Evolutionary conservation across 2,888 invertebrate genomes (phyloP), one percentile per base, ranked within the genome.

Genomic region (Anaspis maculata): DNA sequence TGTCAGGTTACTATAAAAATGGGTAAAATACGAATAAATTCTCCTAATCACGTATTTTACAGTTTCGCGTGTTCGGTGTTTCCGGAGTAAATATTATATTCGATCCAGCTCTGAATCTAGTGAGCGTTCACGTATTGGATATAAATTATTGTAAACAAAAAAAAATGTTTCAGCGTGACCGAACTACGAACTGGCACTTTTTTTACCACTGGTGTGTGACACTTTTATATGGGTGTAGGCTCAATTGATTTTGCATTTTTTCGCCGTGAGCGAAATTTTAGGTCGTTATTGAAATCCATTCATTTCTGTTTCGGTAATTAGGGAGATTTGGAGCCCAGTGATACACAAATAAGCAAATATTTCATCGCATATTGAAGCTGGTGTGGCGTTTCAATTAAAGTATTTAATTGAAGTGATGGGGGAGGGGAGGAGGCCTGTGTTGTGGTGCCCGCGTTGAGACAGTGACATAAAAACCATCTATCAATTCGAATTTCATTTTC

Each of bases 61-160:
- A 37, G 12, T 37, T 37, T 36, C 15, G 23, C 30, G 30, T 31
- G 27, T 36, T 28, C 15, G 30, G 27, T 27, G 23, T 31, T 30
- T 22, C 24, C 30, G 7, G 16, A 30, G 30, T 36, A 26, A 36
- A 26, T 30, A 35, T 36, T 27, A 27, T 27, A 36, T 35, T 29
- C 13, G 30, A 21, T 34, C 19, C 15, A 15, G 28, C 19, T 29
- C 22, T 13, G 22, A 27, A 21, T 24, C 27, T 21, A 25, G 31
- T 32, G 32, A 37, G 25, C 10, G 22, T 34, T 34, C 39, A 39
- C 35, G 35, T 39, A 32, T 35, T 25, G 32, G 35, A 34, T 35
- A 39, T 35, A 32, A 34, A 32, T 39, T 35, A 19, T 19, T 19
- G 5, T 32, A 24, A 30, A 32, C 24, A 21, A 24, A 34, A 24